phyloP scores from a whole-genome alignment of 2,113 vertebrate genomes.

The Burhinus oedicnemus region DNA sequence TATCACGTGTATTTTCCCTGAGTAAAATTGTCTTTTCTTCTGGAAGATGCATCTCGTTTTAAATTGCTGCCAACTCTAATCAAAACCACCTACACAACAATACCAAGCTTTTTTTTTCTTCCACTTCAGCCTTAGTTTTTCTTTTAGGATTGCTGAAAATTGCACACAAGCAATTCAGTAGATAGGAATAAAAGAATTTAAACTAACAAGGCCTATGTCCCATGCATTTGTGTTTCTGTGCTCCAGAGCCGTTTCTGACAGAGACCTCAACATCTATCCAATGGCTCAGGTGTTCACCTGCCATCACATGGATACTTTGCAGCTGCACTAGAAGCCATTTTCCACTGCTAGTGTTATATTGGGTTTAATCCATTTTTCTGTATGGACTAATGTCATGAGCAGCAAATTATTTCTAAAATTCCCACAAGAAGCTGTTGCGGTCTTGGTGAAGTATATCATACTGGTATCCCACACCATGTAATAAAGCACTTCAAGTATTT shows the following conservation, averaged over 20 bases:
- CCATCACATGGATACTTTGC: neutral
- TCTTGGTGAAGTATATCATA: neutral
- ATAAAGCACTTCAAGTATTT: neutral
- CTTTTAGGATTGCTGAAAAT: slow-evolving; percentile 32
- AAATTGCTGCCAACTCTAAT: slow-evolving; percentile 61
- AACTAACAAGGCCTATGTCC: neutral
- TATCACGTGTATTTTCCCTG: slow-evolving; percentile 34
- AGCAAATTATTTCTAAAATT: neutral
- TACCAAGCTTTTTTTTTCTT: neutral
- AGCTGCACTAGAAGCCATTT: neutral
- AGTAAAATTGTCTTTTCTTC: slow-evolving; percentile 64
- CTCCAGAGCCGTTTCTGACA: neutral
- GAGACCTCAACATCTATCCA: neutral
- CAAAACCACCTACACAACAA: slow-evolving; percentile 61
- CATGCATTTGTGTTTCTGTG: neutral
- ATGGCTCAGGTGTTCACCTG: neutral
- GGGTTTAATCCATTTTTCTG: neutral
- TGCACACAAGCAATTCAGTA: neutral
- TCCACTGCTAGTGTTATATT: neutral
- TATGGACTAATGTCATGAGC: neutral
- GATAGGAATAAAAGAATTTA: slow-evolving; percentile 4
- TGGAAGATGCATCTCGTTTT: slow-evolving; percentile 53
- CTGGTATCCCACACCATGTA: fast-evolving
- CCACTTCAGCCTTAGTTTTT: slow-evolving; percentile 3
- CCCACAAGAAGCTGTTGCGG: neutral